These are phyloP conservation scores for Arrhopalites spinosus DNA, from an alignment of 2,888 invertebrate species.

Conservation along the genomic window DNA sequence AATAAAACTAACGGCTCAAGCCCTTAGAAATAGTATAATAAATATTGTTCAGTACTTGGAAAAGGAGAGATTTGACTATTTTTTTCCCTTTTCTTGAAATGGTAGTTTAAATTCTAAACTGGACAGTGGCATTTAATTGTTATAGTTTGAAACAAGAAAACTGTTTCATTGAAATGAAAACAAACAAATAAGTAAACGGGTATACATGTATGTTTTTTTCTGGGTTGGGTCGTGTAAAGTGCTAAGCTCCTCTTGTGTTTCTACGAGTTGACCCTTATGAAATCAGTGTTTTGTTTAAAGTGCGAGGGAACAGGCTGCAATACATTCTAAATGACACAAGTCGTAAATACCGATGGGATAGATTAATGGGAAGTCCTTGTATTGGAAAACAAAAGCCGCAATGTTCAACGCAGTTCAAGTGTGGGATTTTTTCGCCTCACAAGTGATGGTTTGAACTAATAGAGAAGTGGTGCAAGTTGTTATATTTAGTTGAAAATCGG, in stretches of 20 bases:
- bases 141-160: conserved; percentile 7
- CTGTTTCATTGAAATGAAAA: conserved; percentile 28
- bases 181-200: not conserved
- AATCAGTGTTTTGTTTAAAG: conserved; percentile 23
- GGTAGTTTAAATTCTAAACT: too few relatives aligned
- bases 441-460: conserved; percentile 8
- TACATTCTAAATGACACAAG: conserved; percentile 27
- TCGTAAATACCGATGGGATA: conserved; percentile 24
- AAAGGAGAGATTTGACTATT: not conserved
- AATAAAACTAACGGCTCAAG: not conserved
- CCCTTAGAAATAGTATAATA: too few relatives aligned
- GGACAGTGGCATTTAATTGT: conserved; percentile 23
- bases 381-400: conserved; percentile 34
- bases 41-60: too few relatives aligned
- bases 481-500: conserved; percentile 12
- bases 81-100: not conserved
- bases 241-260: not conserved
- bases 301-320: conserved; percentile 30
- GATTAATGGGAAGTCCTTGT: conserved; percentile 31
- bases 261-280: conserved; percentile 10
- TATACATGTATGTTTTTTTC: too few relatives aligned
- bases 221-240: too few relatives aligned
- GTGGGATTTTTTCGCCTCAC: conserved; percentile 10
- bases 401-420: conserved; percentile 32
- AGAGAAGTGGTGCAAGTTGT: not conserved